A percentile compares a stretch with the other conserved stretches of the same genome.
These are phyloP conservation scores for Pseudachorutes palmiensis DNA, from an alignment of 1,140 invertebrate species.

Conservation along the genomic window DNA sequence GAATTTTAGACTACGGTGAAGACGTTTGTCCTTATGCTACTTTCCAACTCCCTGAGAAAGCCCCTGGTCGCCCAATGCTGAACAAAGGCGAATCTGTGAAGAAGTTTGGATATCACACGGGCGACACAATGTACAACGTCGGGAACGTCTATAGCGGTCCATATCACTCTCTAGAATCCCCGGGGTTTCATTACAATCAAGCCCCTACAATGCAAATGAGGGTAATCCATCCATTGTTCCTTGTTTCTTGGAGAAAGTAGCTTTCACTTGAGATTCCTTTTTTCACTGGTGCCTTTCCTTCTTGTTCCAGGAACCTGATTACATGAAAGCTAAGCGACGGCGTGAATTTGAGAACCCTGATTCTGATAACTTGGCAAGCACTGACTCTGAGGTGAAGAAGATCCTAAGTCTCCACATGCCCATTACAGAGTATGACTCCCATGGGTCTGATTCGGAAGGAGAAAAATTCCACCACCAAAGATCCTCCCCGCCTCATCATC, in stretches of 20 bases:
- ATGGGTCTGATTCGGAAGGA: slow-evolving; percentile 64
- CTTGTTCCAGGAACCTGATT: slow-evolving; percentile 67
- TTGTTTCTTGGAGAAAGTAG: slow-evolving; percentile 1
- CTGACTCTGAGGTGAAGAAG: slow-evolving; percentile 78
- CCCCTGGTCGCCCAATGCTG: slow-evolving; percentile 54
- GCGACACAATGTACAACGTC: slow-evolving; percentile 63
- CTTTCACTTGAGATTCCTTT: slow-evolving; percentile 10
- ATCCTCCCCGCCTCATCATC: slow-evolving; percentile 27
- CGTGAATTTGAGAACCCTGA: slow-evolving; percentile 45
- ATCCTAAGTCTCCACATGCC: slow-evolving; percentile 77
- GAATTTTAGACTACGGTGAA: slow-evolving; percentile 44
- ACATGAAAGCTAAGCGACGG: slow-evolving; percentile 66
- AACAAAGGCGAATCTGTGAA: slow-evolving; percentile 21
- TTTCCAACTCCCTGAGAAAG: slow-evolving; percentile 73
- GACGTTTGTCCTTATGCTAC: slow-evolving; percentile 85
- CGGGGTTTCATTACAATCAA: slow-evolving; percentile 80
- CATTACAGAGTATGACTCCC: slow-evolving; percentile 76
- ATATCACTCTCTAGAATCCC: slow-evolving; percentile 70
- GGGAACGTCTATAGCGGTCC: slow-evolving; percentile 76
- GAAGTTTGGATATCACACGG: slow-evolving; percentile 30
- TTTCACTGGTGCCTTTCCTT: slow-evolving; percentile 14
- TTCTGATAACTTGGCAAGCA: slow-evolving; percentile 74
- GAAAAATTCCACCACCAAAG: slow-evolving; percentile 43
- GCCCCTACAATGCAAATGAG: slow-evolving; percentile 46
- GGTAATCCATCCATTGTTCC: slow-evolving; percentile 26